Conservation (phyloP, 2,888 invertebrate species). For the Nemurella pictetii region DNA sequence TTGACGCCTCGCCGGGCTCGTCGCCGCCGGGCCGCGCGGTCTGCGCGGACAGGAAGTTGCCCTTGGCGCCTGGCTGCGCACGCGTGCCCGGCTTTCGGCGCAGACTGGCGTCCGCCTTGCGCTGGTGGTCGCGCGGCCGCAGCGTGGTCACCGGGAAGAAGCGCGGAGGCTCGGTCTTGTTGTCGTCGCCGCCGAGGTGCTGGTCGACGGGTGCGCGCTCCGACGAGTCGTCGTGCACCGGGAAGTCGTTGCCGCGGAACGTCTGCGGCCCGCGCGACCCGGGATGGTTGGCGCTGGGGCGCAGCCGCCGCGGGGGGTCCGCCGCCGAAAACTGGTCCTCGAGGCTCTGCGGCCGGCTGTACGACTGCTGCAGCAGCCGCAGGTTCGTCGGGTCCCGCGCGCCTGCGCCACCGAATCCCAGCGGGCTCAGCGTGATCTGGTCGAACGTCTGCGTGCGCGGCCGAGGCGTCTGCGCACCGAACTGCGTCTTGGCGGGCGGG, state of each 20-base stretch:
- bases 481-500: neutral
- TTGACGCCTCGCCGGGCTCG: neutral
- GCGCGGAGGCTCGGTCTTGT: constrained; percentile 17
- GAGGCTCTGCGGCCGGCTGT: constrained; percentile 40
- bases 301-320: constrained; percentile 34
- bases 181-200: constrained; percentile 47
- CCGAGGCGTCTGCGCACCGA: neutral
- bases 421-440: constrained; percentile 39
- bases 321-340: constrained; percentile 41
- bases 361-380: constrained; percentile 39
- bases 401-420: constrained; percentile 17
- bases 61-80: constrained; percentile 42
- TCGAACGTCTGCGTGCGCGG: constrained; percentile 32
- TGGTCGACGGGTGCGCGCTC: constrained; percentile 47
- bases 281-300: constrained; percentile 32
- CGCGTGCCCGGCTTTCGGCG: constrained; percentile 42
- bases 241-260: constrained; percentile 31
- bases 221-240: constrained; percentile 34
- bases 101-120: constrained; percentile 42
- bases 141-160: constrained; percentile 15
- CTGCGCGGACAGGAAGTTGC: constrained; percentile 40
- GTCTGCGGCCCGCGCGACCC: neutral
- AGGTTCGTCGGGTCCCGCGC: constrained; percentile 35
- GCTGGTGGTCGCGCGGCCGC: constrained; percentile 34
- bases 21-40: constrained; percentile 14